phyloP scores from a whole-genome alignment of 2,797 vertebrate genomes.

The Enteromius treurensis region DNA sequence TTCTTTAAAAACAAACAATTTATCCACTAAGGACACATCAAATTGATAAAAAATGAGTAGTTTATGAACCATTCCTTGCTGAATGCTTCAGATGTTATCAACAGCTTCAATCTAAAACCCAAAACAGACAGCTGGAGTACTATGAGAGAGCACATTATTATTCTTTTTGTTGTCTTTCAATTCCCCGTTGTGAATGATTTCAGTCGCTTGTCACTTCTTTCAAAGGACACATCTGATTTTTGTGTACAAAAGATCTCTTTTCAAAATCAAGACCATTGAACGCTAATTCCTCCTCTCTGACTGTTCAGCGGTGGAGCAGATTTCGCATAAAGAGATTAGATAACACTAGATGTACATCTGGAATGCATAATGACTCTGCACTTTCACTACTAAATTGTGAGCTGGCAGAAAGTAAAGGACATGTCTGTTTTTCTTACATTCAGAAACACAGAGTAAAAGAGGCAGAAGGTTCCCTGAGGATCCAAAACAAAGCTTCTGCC shows the following conservation, averaged over 20 bases:
- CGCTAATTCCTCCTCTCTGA: neutral
- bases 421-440: constrained; percentile 11
- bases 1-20: neutral
- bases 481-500: neutral
- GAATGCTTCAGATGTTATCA: neutral
- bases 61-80: neutral
- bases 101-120: neutral
- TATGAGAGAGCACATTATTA: constrained; percentile 2
- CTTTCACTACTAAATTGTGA: constrained; percentile 11
- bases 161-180: neutral
- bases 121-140: neutral
- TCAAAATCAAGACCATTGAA: constrained; percentile 34
- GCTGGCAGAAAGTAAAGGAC: constrained; percentile 16
- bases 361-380: constrained; percentile 26
- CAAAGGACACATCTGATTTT: constrained; percentile 14
- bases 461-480: neutral
- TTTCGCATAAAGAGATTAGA: constrained; percentile 30
- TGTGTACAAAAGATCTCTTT: constrained; percentile 15
- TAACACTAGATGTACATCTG: constrained; percentile 23
- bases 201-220: neutral
- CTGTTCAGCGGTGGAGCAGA: neutral
- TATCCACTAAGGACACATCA: neutral
- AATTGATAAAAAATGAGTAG: neutral
- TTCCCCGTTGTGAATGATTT: neutral
- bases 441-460: constrained; percentile 16